phyloP scores from a whole-genome alignment of 2,797 vertebrate genomes.

The Chloroceryle amazona region DNA sequence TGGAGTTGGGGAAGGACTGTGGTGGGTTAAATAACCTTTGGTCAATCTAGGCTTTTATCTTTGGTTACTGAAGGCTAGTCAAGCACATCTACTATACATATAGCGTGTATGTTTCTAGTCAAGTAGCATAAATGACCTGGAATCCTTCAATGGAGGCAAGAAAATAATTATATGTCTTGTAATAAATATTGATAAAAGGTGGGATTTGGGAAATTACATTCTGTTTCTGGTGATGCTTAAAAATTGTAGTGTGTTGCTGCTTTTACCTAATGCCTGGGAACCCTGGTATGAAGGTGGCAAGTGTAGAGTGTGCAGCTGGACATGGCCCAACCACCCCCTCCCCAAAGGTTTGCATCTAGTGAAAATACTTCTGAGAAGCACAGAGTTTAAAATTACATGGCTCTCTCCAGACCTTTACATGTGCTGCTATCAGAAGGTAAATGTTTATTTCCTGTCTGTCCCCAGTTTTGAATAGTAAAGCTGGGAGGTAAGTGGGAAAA shows the following conservation, averaged over 20 bases:
- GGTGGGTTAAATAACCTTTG: neutral
- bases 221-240: neutral
- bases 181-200: neutral
- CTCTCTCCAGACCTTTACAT: neutral
- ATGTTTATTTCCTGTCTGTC: neutral
- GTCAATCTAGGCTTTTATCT: neutral
- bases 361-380: neutral
- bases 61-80: neutral
- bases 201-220: neutral
- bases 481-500: neutral
- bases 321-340: rapidly evolving
- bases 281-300: neutral
- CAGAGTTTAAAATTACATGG: neutral
- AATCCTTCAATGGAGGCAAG: neutral
- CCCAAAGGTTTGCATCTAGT: neutral
- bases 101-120: neutral
- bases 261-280: neutral
- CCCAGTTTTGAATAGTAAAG: neutral
- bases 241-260: neutral
- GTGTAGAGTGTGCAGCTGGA: neutral
- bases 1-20: neutral
- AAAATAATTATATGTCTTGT: neutral
- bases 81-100: neutral
- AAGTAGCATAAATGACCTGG: neutral
- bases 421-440: neutral